These are phyloP conservation scores for Oophaga pumilio DNA, from an alignment of 2,113 vertebrate genomes.

Conservation along the genomic window DNA sequence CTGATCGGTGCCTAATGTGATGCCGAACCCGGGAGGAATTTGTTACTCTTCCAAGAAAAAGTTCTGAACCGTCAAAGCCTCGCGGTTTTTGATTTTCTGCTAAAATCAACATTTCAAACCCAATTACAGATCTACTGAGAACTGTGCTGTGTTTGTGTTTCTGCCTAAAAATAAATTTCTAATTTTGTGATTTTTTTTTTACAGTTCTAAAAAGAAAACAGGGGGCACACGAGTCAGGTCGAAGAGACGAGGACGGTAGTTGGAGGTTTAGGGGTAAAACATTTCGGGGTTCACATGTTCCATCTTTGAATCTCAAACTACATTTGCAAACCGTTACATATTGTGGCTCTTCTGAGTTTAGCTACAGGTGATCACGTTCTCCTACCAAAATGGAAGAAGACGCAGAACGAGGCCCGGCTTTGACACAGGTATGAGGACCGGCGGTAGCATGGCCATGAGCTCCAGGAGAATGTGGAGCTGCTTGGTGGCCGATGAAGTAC, in stretches of 20 bases:
- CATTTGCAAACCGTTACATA: too few relatives aligned
- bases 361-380: too few relatives aligned
- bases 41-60: conserved; percentile 1
- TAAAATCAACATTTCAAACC: neutral
- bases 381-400: too few relatives aligned
- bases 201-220: neutral
- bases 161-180: neutral
- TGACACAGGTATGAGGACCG: too few relatives aligned
- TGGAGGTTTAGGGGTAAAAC: too few relatives aligned
- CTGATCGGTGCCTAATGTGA: neutral
- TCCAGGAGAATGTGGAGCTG: too few relatives aligned
- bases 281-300: too few relatives aligned
- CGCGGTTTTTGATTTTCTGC: neutral
- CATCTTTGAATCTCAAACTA: too few relatives aligned
- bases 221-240: neutral
- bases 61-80: neutral
- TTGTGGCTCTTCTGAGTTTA: too few relatives aligned
- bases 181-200: neutral
- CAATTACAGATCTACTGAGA: neutral
- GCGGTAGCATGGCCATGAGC: too few relatives aligned
- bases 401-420: too few relatives aligned
- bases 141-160: neutral
- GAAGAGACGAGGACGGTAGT: neutral
- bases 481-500: too few relatives aligned
- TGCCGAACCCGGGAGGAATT: neutral